These are phyloP conservation scores for Philonicus albiceps DNA, from an alignment of 2,888 invertebrate species.

Conservation along the genomic window DNA sequence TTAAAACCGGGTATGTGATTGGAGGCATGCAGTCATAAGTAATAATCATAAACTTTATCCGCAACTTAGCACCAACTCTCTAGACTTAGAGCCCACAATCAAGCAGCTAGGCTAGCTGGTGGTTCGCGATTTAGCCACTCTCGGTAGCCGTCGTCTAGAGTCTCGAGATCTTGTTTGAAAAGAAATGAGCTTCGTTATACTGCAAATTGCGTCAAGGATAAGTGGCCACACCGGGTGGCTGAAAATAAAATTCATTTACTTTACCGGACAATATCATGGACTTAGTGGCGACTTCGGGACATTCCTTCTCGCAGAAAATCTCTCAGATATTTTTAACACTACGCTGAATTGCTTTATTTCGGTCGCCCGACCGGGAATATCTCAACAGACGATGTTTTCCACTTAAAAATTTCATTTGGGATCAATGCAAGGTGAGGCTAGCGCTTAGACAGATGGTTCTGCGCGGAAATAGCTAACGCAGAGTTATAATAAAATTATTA, in stretches of 20 bases:
- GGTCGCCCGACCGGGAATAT: constrained; percentile 2
- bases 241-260: constrained; percentile 4
- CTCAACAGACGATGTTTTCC: constrained; percentile 16
- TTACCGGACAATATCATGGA: constrained; percentile 30
- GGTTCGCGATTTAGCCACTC: background rate
- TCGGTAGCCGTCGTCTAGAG: background rate
- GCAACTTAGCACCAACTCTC: background rate
- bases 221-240: background rate
- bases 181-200: background rate
- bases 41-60: background rate
- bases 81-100: background rate
- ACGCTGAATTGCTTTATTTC: constrained; percentile 21
- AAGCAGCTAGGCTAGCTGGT: background rate
- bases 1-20: background rate
- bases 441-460: background rate
- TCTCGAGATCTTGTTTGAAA: background rate
- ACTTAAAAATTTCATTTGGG: background rate
- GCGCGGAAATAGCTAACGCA: background rate
- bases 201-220: constrained; percentile 22
- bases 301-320: constrained; percentile 12
- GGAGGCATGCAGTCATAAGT: constrained; percentile 12
- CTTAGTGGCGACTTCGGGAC: constrained; percentile 17
- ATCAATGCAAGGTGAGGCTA: background rate
- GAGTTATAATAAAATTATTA: background rate
- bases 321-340: constrained; percentile 32